A percentile compares a stretch with the other conserved stretches of the same genome.
Evolutionary conservation across 23 tunicate species (phyloP).

Genomic region (Phallusia fumigata): DNA sequence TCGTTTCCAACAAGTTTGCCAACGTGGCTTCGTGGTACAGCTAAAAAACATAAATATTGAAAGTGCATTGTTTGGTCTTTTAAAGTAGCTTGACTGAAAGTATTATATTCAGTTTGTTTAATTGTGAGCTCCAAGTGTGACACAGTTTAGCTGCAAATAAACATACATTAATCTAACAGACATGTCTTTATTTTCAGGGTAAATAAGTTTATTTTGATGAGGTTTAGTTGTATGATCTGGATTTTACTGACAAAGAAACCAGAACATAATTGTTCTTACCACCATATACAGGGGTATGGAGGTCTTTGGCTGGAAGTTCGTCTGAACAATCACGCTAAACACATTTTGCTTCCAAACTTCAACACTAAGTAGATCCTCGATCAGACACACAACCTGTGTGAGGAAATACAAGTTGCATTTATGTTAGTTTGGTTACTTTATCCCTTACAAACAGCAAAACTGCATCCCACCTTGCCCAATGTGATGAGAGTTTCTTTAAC

Average conservation of each 20-base stretch:
- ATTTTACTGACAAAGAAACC: no score
- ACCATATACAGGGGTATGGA: constrained; percentile 91
- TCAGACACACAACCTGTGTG: constrained; percentile 31
- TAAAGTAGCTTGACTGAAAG: no score
- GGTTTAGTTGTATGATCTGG: no score
- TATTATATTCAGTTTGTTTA: no score
- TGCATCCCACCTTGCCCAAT: constrained; percentile 40
- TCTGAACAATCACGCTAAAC: constrained; percentile 52
- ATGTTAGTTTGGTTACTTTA: neutral
- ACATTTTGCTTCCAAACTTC: constrained; percentile 88
- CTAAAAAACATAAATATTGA: constrained; percentile 24
- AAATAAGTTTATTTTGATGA: no score
- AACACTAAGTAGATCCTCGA: constrained; percentile 60
- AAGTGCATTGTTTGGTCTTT: no score
- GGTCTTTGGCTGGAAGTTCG: constrained; percentile 74
- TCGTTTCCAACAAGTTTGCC: constrained; percentile 86
- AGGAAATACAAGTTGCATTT: no score
- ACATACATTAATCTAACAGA: no score
- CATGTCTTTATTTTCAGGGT: no score
- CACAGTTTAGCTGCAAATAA: no score
- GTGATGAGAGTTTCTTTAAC: constrained; percentile 73
- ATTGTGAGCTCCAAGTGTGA: no score
- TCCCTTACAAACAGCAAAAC: neutral
- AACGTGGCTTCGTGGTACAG: constrained; percentile 91
- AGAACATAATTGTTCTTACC: constrained; percentile 47